Conservation (phyloP, 37 sponge, comb jelly and placozoan species). For the Chondrilla cf. caribensis region DNA sequence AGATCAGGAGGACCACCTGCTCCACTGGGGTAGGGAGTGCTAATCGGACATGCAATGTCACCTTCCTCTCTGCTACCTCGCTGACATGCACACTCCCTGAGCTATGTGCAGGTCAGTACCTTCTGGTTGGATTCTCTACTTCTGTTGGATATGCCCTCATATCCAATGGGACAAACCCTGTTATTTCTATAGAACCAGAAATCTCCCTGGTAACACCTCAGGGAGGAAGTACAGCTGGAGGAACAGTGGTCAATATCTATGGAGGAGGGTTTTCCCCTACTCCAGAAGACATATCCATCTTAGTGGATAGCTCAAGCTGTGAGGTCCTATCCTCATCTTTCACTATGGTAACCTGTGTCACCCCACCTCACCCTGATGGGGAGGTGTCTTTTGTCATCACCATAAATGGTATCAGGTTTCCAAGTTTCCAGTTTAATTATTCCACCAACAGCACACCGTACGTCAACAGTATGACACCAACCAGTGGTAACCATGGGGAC, state of each 20-base stretch:
- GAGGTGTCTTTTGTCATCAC: slow-evolving; percentile 20
- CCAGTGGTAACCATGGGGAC: slow-evolving; percentile 49
- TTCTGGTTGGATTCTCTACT: not conserved
- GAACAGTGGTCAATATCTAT: slow-evolving; percentile 68
- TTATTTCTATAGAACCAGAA: not conserved
- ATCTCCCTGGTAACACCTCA: not conserved
- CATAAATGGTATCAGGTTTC: not conserved
- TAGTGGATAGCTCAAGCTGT: slow-evolving; percentile 39
- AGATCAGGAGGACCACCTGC: no score
- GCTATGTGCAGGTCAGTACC: not conserved
- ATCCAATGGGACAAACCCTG: not conserved
- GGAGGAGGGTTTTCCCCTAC: slow-evolving; percentile 55
- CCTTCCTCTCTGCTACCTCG: not conserved
- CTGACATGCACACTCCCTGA: not conserved
- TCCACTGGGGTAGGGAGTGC: no score
- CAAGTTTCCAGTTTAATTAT: slow-evolving; percentile 16
- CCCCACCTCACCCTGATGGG: slow-evolving; percentile 33
- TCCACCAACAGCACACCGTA: slow-evolving; percentile 42
- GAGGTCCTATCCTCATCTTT: slow-evolving; percentile 25
- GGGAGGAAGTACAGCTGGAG: slow-evolving; percentile 30
- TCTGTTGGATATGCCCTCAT: not conserved
- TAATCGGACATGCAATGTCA: not conserved
- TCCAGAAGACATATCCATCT: slow-evolving; percentile 16
- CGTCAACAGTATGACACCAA: slow-evolving; percentile 42
- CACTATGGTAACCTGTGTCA: slow-evolving; percentile 39